Evolutionary conservation across 2,797 vertebrate species (phyloP).

Genomic region (Rousettus madagascariensis): DNA sequence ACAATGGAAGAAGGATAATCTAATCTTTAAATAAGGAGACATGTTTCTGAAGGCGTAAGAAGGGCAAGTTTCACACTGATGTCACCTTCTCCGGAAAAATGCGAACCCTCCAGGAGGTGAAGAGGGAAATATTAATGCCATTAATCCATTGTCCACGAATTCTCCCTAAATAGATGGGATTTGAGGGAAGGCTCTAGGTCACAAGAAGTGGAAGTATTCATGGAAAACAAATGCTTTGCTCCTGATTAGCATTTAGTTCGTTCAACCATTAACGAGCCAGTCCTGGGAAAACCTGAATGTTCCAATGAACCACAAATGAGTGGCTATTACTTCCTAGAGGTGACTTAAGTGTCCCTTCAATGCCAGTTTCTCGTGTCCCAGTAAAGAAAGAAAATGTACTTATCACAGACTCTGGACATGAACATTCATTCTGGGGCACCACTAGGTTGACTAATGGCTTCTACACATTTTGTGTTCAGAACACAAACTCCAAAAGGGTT

Average conservation of each 20-base stretch:
- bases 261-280: slow-evolving; percentile 62
- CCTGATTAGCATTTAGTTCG: slow-evolving; percentile 40
- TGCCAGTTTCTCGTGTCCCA: not conserved
- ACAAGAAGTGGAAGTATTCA: slow-evolving; percentile 64
- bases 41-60: slow-evolving; percentile 90
- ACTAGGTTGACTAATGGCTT: not conserved
- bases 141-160: slow-evolving; percentile 74
- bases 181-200: slow-evolving; percentile 73
- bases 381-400: not conserved
- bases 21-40: slow-evolving; percentile 92
- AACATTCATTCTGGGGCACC: not conserved
- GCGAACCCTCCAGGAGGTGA: slow-evolving; percentile 77
- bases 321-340: not conserved
- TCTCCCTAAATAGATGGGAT: slow-evolving; percentile 75
- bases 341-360: not conserved
- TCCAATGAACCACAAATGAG: not conserved
- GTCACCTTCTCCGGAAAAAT: slow-evolving; percentile 89
- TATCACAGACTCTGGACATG: not conserved
- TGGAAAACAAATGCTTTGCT: slow-evolving; percentile 55
- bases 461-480: not conserved
- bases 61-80: slow-evolving; percentile 90
- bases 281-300: slow-evolving; percentile 50
- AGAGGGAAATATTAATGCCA: slow-evolving; percentile 78
- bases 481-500: not conserved
- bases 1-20: slow-evolving; percentile 91